Base-by-base conservation (phyloP, 2,888 invertebrate genomes). In the Ectemnius lituratus region DNA sequence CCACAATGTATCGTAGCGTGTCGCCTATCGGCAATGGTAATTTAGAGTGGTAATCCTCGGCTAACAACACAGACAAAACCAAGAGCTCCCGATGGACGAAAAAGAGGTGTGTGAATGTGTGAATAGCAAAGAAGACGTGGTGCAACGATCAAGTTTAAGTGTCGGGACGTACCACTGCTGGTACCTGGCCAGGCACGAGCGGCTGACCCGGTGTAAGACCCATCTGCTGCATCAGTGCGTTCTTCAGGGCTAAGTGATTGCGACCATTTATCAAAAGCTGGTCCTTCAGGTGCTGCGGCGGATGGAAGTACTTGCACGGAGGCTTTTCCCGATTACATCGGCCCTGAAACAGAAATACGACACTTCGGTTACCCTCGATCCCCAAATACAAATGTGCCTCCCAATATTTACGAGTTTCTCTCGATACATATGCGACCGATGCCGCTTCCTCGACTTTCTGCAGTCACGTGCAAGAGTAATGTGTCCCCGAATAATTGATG, bases 301-400 rank as follows among this genome's bases (percentile, higher is more conserved):
- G 99, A 93, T 99, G 99, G 93, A 99, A 98, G 94, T 99, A 99
- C 94, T 99, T 99, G 97, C 99, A 99, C 89, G 99, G 99, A 84
- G 99, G 99, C 92, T 99, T 99, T 93, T 99, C 99, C 90, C 99
- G 95, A 92, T 99, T 99, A 95, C 99, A 99, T 93, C 99, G 98
- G 91, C 99, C 99, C 99, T 99, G 94, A 8, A 93, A 93, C 84
- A 85, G 79, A 79, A 80, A 75, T 65, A 58, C 14, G 20, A 47
- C 1, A 11, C 8, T 16, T 57, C 3, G 4, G 2, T 76, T 67
- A 70, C 1, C 2, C 47, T 64, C 57, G 27, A 45, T n/a, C 16
- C 5, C 1, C 47, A 3, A 20, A 16, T 16, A 46, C 4, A 8
- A 6, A 56, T 60, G 1, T 14, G 52, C 52, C 37, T 1, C 37